A percentile compares a stretch with the other conserved stretches of the same genome.
Evolutionary conservation across 2,113 vertebrate genomes (phyloP).

Genomic region (Tinamus guttatus): DNA sequence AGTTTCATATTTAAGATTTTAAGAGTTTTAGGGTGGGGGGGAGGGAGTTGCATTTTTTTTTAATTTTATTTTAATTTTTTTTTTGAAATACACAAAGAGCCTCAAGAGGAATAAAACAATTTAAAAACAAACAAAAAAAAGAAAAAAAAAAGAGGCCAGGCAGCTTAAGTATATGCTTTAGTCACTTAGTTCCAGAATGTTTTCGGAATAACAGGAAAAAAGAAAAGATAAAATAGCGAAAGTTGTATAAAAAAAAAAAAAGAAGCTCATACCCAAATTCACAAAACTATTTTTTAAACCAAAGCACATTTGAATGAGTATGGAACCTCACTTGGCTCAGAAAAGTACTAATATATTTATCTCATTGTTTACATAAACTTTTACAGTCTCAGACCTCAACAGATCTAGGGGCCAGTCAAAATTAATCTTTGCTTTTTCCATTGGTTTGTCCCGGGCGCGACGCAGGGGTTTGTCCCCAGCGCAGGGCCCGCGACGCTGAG

Average conservation of each 20-base stretch:
- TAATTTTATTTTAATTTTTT: constrained; percentile 76
- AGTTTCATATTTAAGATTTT: constrained; percentile 97
- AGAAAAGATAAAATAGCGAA: constrained; percentile 81
- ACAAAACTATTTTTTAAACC: constrained; percentile 99
- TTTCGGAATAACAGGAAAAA: constrained; percentile 86
- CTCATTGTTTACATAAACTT: constrained; percentile 99
- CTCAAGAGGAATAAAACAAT: constrained; percentile 78
- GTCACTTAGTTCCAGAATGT: constrained; percentile 87
- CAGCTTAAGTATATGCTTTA: constrained; percentile 87
- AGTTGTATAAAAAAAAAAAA: constrained; percentile 85
- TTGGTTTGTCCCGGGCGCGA: constrained; percentile 64
- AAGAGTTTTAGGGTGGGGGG: constrained; percentile 78
- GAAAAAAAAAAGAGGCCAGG: constrained; percentile 79
- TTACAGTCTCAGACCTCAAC: constrained; percentile 98
- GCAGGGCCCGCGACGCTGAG: too few species aligned
- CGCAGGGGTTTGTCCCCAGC: too few species aligned
- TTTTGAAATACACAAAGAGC: constrained; percentile 80
- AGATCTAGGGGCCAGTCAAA: constrained; percentile 88
- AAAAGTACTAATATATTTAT: constrained; percentile 96
- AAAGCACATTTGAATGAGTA: constrained; percentile 99
- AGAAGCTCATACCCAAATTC: constrained; percentile 98
- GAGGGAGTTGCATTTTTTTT: constrained; percentile 56
- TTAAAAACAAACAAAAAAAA: constrained; percentile 45
- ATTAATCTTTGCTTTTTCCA: constrained; percentile 82
- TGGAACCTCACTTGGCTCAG: constrained; percentile 94